A percentile compares a stretch with the other conserved stretches of the same genome.
Conservation (phyloP, 2,797 vertebrate species). For the Pogoniulus pusillus region DNA sequence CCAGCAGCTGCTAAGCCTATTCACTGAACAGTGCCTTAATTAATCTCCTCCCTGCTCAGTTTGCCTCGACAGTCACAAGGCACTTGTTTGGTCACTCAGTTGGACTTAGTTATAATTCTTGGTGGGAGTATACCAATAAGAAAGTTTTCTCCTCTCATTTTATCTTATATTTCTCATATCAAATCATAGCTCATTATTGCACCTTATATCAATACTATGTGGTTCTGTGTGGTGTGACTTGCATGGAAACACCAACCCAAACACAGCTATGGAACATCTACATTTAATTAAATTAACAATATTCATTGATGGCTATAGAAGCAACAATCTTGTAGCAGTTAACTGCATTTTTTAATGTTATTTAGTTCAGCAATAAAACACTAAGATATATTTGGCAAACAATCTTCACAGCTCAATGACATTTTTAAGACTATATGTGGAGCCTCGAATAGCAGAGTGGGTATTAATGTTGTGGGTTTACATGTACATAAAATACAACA, state of each 20-base stretch:
- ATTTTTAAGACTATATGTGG: not conserved
- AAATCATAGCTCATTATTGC: not conserved
- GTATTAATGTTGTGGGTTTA: not conserved
- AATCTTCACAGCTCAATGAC: not conserved
- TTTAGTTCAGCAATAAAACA: not conserved
- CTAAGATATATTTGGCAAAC: not conserved
- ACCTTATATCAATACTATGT: not conserved
- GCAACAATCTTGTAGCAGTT: not conserved
- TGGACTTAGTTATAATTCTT: not conserved
- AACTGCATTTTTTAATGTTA: not conserved
- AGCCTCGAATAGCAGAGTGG: not conserved
- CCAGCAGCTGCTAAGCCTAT: not conserved
- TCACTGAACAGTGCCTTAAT: not conserved
- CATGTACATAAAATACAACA: not conserved
- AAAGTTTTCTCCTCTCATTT: not conserved
- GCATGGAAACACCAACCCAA: not conserved
- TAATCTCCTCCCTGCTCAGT: not conserved
- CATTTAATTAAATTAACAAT: not conserved
- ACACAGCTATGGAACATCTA: not conserved
- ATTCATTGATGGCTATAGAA: not conserved
- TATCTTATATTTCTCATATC: not conserved
- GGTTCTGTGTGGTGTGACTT: not conserved
- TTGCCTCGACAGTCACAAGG: accelerated
- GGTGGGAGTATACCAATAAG: not conserved
- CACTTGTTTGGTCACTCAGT: not conserved